These are phyloP conservation scores for Agonopterix arenella DNA, from an alignment of 2,888 invertebrate species.

Conservation along the genomic window DNA sequence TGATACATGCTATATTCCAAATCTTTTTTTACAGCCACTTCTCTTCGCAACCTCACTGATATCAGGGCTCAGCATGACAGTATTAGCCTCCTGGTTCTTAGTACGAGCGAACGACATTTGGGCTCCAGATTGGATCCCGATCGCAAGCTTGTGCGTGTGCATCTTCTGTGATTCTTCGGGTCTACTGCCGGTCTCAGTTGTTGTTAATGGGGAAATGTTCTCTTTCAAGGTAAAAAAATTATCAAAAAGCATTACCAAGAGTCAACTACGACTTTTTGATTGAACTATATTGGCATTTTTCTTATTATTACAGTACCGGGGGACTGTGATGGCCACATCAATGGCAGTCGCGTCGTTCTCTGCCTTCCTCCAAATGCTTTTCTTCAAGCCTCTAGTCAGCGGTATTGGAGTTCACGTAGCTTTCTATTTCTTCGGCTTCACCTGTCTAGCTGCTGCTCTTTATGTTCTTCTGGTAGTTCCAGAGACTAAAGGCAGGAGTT, in stretches of 20 bases:
- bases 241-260: no score
- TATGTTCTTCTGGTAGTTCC: constrained; percentile 44
- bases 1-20: not conserved
- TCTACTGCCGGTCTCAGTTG: constrained; percentile 68
- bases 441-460: constrained; percentile 36
- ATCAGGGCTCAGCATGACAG: constrained; percentile 57
- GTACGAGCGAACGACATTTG: constrained; percentile 30
- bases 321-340: constrained; percentile 47
- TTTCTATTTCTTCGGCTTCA: constrained; percentile 45
- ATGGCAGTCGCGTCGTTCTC: constrained; percentile 43
- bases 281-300: no score
- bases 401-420: constrained; percentile 41
- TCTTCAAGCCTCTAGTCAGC: constrained; percentile 51
- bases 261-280: no score
- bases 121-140: constrained; percentile 64
- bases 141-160: constrained; percentile 63
- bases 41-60: constrained; percentile 44
- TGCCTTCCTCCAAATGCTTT: constrained; percentile 46
- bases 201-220: constrained; percentile 71
- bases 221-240: constrained; percentile 48
- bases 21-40: constrained; percentile 37
- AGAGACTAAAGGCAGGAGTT: constrained; percentile 42
- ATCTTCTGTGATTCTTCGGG: constrained; percentile 71
- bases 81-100: constrained; percentile 57
- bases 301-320: constrained; percentile 49